Conservation (phyloP, 2,113 vertebrate species). For the Heloderma charlesbogerti region DNA sequence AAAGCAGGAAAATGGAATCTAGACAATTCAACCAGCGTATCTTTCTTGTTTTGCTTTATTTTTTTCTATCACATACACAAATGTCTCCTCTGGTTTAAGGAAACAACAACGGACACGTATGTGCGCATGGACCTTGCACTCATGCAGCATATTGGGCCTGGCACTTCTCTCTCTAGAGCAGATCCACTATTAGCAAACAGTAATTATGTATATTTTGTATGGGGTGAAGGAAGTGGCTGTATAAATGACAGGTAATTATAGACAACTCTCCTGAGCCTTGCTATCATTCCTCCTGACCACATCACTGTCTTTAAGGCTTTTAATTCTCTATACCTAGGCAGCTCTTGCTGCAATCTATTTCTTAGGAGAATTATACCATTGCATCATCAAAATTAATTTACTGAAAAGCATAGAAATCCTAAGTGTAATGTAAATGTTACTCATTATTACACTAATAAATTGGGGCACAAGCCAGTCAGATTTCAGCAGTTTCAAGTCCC, state of each 20-base stretch:
- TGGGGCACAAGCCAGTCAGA: constrained; percentile 1
- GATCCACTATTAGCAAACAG: constrained; percentile 60
- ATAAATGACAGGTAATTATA: constrained; percentile 75
- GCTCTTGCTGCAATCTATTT: constrained; percentile 43
- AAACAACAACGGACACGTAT: neutral
- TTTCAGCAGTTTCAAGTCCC: constrained; percentile 55
- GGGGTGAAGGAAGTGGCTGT: constrained; percentile 63
- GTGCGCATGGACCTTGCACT: neutral
- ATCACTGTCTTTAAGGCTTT: constrained; percentile 61
- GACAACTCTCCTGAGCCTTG: constrained; percentile 65
- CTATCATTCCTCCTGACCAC: constrained; percentile 63
- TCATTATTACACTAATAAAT: constrained; percentile 59
- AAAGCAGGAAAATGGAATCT: neutral
- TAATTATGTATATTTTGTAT: constrained; percentile 67
- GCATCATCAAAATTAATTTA: constrained; percentile 59
- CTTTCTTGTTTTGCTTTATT: neutral
- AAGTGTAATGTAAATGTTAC: constrained; percentile 56
- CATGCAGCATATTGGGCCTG: neutral
- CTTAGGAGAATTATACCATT: constrained; percentile 63
- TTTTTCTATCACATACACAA: neutral
- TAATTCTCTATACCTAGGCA: constrained; percentile 41
- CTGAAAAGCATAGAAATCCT: constrained; percentile 65
- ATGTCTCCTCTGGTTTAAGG: neutral
- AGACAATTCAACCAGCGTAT: neutral
- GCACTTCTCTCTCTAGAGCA: constrained; percentile 2